Conservation (phyloP, 2,888 invertebrate genomes). For the Drosophila borborema region DNA sequence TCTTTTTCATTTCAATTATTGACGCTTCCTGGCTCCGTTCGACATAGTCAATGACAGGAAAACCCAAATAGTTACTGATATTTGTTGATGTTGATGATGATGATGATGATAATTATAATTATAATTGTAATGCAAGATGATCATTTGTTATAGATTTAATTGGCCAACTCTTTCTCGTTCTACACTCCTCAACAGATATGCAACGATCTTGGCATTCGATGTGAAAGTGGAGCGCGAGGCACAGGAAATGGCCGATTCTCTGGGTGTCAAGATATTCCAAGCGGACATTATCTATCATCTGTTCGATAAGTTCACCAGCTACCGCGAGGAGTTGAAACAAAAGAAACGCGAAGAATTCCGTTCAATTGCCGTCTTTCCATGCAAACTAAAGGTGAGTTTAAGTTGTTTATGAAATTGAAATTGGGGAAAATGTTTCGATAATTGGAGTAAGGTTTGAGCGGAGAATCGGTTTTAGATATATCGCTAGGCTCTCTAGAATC, state of each 20-base stretch:
- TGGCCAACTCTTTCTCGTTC: conserved; percentile 34
- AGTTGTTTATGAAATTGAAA: neutral
- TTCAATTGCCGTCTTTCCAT: conserved; percentile 99
- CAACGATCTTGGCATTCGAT: conserved; percentile 99
- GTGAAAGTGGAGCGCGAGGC: conserved; percentile 99
- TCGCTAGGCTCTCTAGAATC: neutral
- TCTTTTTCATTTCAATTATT: conserved; percentile 64
- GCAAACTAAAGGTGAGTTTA: conserved; percentile 93
- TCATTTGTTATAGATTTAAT: conserved; percentile 69
- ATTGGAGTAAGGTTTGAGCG: neutral
- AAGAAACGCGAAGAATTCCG: conserved; percentile 98
- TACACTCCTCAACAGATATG: conserved; percentile 88
- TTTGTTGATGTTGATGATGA: conserved; percentile 8
- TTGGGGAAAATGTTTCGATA: neutral
- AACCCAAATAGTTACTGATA: conserved; percentile 32
- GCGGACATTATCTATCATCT: conserved; percentile 99
- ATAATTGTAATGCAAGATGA: conserved; percentile 24
- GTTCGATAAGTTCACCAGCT: conserved; percentile 98
- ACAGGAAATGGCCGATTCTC: conserved; percentile 97
- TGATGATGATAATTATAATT: conserved; percentile 30
- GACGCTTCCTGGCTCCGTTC: conserved; percentile 68
- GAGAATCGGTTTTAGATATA: neutral
- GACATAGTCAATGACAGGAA: conserved; percentile 52
- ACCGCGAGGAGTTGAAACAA: conserved; percentile 95
- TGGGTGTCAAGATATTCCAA: conserved; percentile 98